Base-by-base conservation (phyloP, 37 sponge, comb jelly and placozoan genomes). In the Cliona cf. orientalis region DNA sequence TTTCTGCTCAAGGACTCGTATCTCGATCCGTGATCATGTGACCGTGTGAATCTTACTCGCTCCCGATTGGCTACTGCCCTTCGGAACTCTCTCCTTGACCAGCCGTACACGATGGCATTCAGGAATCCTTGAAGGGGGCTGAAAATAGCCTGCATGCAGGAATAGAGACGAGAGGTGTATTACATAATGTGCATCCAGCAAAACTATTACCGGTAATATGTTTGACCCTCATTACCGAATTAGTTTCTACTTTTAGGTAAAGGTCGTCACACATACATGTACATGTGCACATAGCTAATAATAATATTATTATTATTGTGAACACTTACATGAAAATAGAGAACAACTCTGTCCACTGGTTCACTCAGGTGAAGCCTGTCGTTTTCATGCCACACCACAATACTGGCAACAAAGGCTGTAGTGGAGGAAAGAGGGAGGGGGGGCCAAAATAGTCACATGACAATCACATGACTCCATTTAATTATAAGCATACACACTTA, bases 21-120 rank as follows among this genome's bases (percentile, higher is more conserved):
- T 12, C 64, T 44, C 26, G 46, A 31, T 31, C 34, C 0, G 29
- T 49, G 12, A 41, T 58, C 42, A 5, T 25, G 0, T 38, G 14
- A 33, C 23, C 72, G 9, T 42, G 11, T 38, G 21, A 29, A 42
- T 21, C 29, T 29, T 40, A 57, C 17, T 23, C 49, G 29, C 32
- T 31, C 23, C 23, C 32, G 61, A 0, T 43, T n/a, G 35, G 28
- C 32, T 4, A 87, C 65, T 28, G 89, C 76, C 59, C 58, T 80
- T 5, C 82, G 59, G 76, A 92, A 92, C 35, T 80, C 73, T 23
- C 61, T 66, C 33, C 92, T 83, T 0, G 92, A 78, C 88, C 88
- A 92, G 0, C 92, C 92, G 43, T 92, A 92, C 36, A 87, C 85
- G 1, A 87, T 46, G 28, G 92, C 84, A 58, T 92, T 92, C 37